Percentiles rank a stretch among this genome's conserved stretches.
phyloP scores from a whole-genome alignment of 2,797 vertebrate species.

The Hephaestus fuliginosus region DNA sequence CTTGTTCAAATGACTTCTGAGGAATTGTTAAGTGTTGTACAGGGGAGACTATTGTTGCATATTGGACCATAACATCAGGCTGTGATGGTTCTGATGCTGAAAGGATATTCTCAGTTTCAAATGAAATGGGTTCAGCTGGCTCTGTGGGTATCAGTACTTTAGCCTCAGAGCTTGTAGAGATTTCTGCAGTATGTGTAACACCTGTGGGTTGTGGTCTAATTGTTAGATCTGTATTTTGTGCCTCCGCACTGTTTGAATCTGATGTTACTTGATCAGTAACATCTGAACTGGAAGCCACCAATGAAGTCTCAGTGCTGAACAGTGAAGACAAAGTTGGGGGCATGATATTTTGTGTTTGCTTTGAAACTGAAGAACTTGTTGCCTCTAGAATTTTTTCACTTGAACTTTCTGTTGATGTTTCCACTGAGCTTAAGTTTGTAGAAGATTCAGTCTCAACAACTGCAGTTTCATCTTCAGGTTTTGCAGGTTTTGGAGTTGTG shows the following conservation, averaged over 20 bases:
- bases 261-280: conserved; percentile 13
- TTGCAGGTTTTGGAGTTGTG: conserved; percentile 16
- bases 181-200: background rate
- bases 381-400: conserved; percentile 7
- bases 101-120: conserved; percentile 30
- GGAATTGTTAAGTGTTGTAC: conserved; percentile 32
- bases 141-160: conserved; percentile 11
- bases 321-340: conserved; percentile 32
- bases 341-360: conserved; percentile 16
- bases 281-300: conserved; percentile 18
- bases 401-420: conserved; percentile 23
- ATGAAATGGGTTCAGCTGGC: conserved; percentile 4
- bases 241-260: conserved; percentile 8
- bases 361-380: conserved; percentile 8
- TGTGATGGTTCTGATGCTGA: conserved; percentile 39
- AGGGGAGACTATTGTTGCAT: conserved; percentile 56
- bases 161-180: conserved; percentile 26
- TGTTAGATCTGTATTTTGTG: conserved; percentile 19
- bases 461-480: conserved; percentile 27
- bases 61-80: conserved; percentile 51
- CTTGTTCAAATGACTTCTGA: conserved; percentile 57
- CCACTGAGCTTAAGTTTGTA: conserved; percentile 14
- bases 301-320: conserved; percentile 42
- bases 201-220: conserved; percentile 9
- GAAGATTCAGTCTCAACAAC: conserved; percentile 1